Evolutionary conservation across 1,140 invertebrate species (phyloP).

Genomic region (Aphelenchoides fujianensis): DNA sequence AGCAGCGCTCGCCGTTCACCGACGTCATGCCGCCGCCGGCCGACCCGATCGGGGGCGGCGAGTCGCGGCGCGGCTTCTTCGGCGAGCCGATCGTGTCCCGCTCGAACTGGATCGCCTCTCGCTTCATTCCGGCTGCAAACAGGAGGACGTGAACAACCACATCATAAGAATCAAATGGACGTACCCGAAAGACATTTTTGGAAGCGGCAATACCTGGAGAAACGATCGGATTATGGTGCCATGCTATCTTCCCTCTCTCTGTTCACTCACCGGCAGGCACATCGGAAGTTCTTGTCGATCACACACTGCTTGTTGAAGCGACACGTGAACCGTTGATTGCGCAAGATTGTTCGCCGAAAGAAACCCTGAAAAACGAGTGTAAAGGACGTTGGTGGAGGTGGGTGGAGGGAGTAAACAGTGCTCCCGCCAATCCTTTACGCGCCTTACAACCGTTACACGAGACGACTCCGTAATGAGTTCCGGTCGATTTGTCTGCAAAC

Average conservation of each 20-base stretch:
- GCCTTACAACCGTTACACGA: constrained; percentile 66
- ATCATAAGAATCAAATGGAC: neutral
- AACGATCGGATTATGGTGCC: too few species aligned
- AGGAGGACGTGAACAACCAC: neutral
- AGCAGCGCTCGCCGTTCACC: constrained; percentile 11
- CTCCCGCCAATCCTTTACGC: constrained; percentile 26
- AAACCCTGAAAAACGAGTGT: constrained; percentile 76
- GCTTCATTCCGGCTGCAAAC: constrained; percentile 67
- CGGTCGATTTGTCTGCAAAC: constrained; percentile 43
- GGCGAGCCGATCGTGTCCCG: constrained; percentile 58
- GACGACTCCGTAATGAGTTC: constrained; percentile 43
- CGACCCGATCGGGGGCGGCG: constrained; percentile 35
- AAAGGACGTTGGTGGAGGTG: too few species aligned
- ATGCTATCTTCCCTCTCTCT: neutral
- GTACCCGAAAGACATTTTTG: constrained; percentile 66
- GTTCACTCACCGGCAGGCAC: constrained; percentile 62
- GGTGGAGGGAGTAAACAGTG: too few species aligned
- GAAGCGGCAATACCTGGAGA: constrained; percentile 64
- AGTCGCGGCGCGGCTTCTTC: constrained; percentile 41
- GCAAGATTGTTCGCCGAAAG: constrained; percentile 84
- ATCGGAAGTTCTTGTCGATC: constrained; percentile 71
- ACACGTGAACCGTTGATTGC: constrained; percentile 93
- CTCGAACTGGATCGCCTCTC: constrained; percentile 64
- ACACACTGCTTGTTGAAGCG: constrained; percentile 87
- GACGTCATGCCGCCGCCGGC: neutral